Evolutionary conservation across 2,888 invertebrate genomes (phyloP).

Genomic region (Monopis laevigella): DNA sequence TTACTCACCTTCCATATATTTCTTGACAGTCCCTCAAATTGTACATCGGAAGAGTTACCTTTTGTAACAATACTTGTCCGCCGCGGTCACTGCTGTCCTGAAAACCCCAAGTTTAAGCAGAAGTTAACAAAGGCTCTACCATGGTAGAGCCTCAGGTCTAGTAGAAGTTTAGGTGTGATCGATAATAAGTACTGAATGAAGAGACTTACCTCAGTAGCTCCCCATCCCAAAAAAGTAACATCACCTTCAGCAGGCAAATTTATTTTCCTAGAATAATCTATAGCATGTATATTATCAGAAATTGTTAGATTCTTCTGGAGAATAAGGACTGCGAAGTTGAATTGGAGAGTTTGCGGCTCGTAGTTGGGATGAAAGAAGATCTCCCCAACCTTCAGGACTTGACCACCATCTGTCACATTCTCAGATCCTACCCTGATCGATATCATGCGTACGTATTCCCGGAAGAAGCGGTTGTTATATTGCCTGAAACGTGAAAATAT

Average conservation of each 20-base stretch:
- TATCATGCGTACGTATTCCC: constrained; percentile 55
- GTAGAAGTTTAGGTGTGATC: not conserved
- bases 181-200: not conserved
- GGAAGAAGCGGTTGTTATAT: constrained; percentile 55
- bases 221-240: constrained; percentile 50
- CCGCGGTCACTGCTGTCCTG: constrained; percentile 38
- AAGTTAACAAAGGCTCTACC: not conserved
- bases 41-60: constrained; percentile 43
- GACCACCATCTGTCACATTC: constrained; percentile 48
- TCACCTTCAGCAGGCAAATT: constrained; percentile 35
- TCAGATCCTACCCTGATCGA: constrained; percentile 44
- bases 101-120: constrained; percentile 10
- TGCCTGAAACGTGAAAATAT: constrained; percentile 34
- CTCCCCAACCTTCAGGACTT: constrained; percentile 35
- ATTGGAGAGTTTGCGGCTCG: constrained; percentile 45
- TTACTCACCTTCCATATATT: constrained; percentile 39
- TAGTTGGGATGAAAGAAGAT: constrained; percentile 59
- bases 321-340: constrained; percentile 45
- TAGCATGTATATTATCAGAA: constrained; percentile 23
- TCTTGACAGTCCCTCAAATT: constrained; percentile 48
- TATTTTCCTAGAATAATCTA: constrained; percentile 28
- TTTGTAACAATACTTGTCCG: constrained; percentile 44
- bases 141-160: not conserved
- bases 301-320: constrained; percentile 41
- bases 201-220: constrained; percentile 44